Evolutionary conservation across 2,113 vertebrate genomes (phyloP), one percentile per base, ranked within the genome.

Genomic region (Morone saxatilis): DNA sequence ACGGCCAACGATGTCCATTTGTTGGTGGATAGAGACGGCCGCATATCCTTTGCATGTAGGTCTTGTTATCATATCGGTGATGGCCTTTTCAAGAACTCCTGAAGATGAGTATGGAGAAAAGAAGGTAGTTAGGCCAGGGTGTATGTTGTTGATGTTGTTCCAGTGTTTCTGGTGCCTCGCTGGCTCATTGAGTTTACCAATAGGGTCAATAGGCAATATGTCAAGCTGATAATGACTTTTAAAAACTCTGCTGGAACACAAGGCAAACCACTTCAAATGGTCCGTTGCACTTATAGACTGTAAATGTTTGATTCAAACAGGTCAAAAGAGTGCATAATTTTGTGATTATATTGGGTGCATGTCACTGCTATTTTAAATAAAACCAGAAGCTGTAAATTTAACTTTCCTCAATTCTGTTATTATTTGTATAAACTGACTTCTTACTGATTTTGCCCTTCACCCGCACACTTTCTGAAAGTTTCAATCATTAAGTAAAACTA

Each of bases 381-480:
- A 38, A 65, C 12, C 17, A 47, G 20, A 60, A 68, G 22, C 36
- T 61, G 45, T 25, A 62, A 53, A 73, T 41, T 0, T 31, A 20
- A 51, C 17, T 54, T 47, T 62, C 45, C 16, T 25, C 16, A 60
- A 0, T 74, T 7, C 50, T 25, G n/a, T 68, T 17, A 38, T 20
- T 11, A 2, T 57, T n/a, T 73, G 31, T 53, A 43, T 56, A 4
- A 59, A 41, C n/a, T 4, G 31, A 0, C 20, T n/a, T 19, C 0
- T 36, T 76, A 41, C n/a, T 4, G 31, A 0, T 16, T n/a, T 19
- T 0, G 41, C 76, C 0, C 80, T 0, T 79, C 41, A 5, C 9
- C 61, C 14, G 9, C 43, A 56, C 11, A 54, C 11, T 51, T 54
- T 77, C 25, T 51, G 1, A 60, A 75, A 71, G 20, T 43, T 80